Base-by-base conservation (phyloP, 1,140 invertebrate species). In the Drosophila trapezifrons region DNA sequence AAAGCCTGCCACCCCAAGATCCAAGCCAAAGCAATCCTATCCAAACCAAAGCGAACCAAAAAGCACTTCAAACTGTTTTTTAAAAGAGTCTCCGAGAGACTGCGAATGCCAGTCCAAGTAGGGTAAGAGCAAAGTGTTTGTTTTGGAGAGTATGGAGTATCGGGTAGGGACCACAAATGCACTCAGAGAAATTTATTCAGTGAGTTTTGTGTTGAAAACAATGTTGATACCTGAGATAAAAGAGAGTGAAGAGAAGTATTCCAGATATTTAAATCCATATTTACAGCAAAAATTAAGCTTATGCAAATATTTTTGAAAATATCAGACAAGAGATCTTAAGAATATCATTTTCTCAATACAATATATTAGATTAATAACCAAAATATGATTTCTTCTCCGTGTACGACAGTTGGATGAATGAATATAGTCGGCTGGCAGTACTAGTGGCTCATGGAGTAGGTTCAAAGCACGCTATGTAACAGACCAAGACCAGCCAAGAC, bases 11-110 rank as follows among this genome's bases (percentile, higher is more conserved):
- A 87, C 84, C 83, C 83, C 51, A 18, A 52, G 29, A 52, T 52
- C 83, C 83, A 78, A 65, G 32, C 45, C 35, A 38, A 69, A 65
- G 45, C 75, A 78, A 84, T 76, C 58, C 52, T 66, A 67, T 67
- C 58, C 60, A 27, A 52, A 27, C 57, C 47, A 56, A 72, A 52
- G 45, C 47, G 38, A 60, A 40, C 75, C 75, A 54, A 70, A 62
- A 82, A 65, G 75, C 77, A 87, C 84, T 87, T 87, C 73, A 87
- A 87, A 87, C 84, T 87, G 80, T 89, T 89, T 89, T 87, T 73
- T 67, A 73, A 80, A 80, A 65, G 51, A 78, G 71, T 54, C 52
- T 71, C 38, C 49, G 51, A 43, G 25, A 46, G 62, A 71, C 52
- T 57, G 52, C 29, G 42, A 58, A 32, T 65, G 37, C 38, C 51